A percentile compares a stretch with the other conserved stretches of the same genome.
These are phyloP conservation scores for Zaprionus inermis DNA, from an alignment of 1,140 invertebrate species.

Conservation along the genomic window DNA sequence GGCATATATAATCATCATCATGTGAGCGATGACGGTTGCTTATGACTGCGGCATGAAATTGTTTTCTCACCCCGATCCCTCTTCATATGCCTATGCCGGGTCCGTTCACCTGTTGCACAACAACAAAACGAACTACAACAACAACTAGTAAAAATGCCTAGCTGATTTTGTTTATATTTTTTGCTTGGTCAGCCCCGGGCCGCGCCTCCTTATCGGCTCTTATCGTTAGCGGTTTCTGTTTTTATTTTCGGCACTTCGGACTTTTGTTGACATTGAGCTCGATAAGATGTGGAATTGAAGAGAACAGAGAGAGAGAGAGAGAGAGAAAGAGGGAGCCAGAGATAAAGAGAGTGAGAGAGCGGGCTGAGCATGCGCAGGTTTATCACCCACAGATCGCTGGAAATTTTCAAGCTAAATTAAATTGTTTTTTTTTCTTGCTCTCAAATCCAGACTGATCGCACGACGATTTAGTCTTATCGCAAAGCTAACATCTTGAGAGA, in stretches of 20 bases:
- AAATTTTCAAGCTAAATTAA: slow-evolving; percentile 4
- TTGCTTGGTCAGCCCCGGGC: slow-evolving; percentile 16
- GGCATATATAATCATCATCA: slow-evolving; percentile 34
- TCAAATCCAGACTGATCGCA: no score
- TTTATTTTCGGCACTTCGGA: slow-evolving; percentile 35
- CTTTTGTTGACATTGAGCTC: slow-evolving; percentile 51
- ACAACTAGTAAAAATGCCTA: not conserved
- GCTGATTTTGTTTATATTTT: slow-evolving; percentile 28
- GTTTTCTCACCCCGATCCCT: not conserved
- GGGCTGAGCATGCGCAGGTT: not conserved
- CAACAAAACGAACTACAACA: slow-evolving; percentile 1
- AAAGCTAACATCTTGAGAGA: not conserved
- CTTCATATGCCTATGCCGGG: not conserved
- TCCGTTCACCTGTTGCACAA: slow-evolving; percentile 38
- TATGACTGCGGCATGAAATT: slow-evolving; percentile 33
- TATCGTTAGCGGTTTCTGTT: slow-evolving; percentile 29
- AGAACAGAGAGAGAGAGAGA: not conserved
- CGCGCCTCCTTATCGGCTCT: slow-evolving; percentile 49
- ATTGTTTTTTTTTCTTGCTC: not conserved
- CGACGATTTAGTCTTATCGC: not conserved
- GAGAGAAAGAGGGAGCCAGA: not conserved
- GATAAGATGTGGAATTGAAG: slow-evolving; percentile 6
- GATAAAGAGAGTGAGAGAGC: not conserved
- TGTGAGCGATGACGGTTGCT: slow-evolving; percentile 38
- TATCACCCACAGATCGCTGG: not conserved